Base-by-base conservation (phyloP, 2,797 vertebrate genomes). In the Scomberomorus guttatus region DNA sequence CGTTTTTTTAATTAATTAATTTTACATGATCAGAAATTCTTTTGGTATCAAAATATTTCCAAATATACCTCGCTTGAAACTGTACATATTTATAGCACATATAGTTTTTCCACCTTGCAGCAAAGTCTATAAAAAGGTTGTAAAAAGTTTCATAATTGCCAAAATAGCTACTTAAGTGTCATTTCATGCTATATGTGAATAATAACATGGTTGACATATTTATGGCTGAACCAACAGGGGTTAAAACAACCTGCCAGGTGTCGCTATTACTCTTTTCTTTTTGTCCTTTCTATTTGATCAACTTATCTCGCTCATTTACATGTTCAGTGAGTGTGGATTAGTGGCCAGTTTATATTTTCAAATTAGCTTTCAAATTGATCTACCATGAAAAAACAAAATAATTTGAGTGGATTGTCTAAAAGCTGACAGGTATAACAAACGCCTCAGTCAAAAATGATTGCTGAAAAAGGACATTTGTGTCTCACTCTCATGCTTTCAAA, bases 401-500 rank as follows among this genome's bases (percentile, higher is more conserved):
- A 72, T 79, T 59, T 67, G n/a, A 67, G 24, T 68, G 58, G 14
- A 29, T 60, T 71, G 20, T 56, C 25, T 8, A 32, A 58, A 62
- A 39, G 27, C 51, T 74, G 69, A 71, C 68, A 82, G 67, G 50
- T 79, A 58, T 73, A 72, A 68, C 66, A 70, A 87, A 79, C 67
- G 60, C 80, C 61, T 61, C 67, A 59, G 75, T 80, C 86, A 83
- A 68, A 79, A 60, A 51, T 66, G 46, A 89, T 87, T 25, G 32
- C 22, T 32, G 15, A 58, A 81, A 50, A 75, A 69, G 82, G 61
- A 84, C 76, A 52, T 63, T 72, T 79, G 70, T 29, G 51, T 87
- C 80, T 85, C 77, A 58, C 66, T 85, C 80, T 72, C 46, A 24
- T 65, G 61, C 78, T 77, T 75, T 68, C 37, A 69, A 29, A 85